Base-by-base conservation (phyloP, 2,797 vertebrate genomes). In the Rhinatrema bivittatum region DNA sequence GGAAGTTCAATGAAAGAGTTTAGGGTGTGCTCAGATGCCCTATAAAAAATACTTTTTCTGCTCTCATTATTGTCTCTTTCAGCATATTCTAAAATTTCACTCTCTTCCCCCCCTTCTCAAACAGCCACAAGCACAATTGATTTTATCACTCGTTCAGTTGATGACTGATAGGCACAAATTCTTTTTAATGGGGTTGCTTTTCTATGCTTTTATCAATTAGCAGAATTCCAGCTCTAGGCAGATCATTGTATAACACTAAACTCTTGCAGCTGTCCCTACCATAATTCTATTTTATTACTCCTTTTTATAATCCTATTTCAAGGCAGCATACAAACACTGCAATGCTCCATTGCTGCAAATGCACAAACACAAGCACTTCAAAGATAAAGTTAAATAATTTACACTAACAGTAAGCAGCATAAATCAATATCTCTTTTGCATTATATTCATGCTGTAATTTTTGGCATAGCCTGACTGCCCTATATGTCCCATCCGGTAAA, bases 361-460 rank as follows among this genome's bases (percentile, higher is more conserved):
- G 32, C 38, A 56, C 20, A 56, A 60, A 19, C 10, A 44, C 51
- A 53, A 3, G 7, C 13, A n/a, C 15, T 50, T 9, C n/a, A 10
- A 47, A 46, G 33, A 42, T 17, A 41, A 50, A 41, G 39, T 36
- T 47, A 53, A n/a, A n/a, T n/a, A n/a, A n/a, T n/a, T n/a, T n/a
- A n/a, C n/a, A n/a, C n/a, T n/a, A n/a, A n/a, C n/a, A n/a, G n/a
- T n/a, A n/a, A n/a, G n/a, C n/a, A n/a, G n/a, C n/a, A n/a, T n/a
- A n/a, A n/a, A n/a, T n/a, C n/a, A n/a, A n/a, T n/a, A n/a, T n/a
- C n/a, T n/a, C n/a, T n/a, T n/a, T n/a, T n/a, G n/a, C n/a, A n/a
- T n/a, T n/a, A n/a, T n/a, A n/a, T n/a, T n/a, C n/a, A n/a, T n/a
- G n/a, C n/a, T n/a, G n/a, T n/a, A n/a, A n/a, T n/a, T n/a, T n/a